phyloP scores from a whole-genome alignment of 2,113 vertebrate genomes.

The Bombycilla garrulus region DNA sequence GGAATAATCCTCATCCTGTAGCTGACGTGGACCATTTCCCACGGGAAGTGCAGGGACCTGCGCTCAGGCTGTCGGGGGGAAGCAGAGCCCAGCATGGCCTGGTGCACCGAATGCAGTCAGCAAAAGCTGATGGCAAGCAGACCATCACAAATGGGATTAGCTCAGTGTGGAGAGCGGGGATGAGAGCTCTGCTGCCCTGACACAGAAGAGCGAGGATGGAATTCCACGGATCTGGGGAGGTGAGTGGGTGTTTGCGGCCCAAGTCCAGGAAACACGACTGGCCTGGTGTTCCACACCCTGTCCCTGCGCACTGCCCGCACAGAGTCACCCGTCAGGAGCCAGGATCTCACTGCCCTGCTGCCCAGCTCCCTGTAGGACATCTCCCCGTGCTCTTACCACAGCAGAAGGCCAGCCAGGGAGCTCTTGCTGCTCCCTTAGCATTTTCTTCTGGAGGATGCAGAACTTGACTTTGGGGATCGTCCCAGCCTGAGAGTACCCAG shows the following conservation, averaged over 20 bases:
- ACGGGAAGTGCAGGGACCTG: fast-evolving
- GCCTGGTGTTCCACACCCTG: background rate
- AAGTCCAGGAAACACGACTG: fast-evolving
- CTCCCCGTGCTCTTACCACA: fast-evolving
- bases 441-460: background rate
- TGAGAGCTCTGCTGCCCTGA: background rate
- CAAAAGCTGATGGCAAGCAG: background rate
- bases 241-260: fast-evolving
- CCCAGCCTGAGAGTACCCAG: background rate
- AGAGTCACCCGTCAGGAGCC: background rate
- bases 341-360: background rate
- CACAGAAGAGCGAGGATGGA: fast-evolving
- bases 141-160: background rate
- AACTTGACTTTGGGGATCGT: background rate
- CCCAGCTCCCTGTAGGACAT: background rate
- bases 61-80: fast-evolving
- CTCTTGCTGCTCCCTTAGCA: background rate
- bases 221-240: fast-evolving
- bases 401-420: background rate
- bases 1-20: background rate
- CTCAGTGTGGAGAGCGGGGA: background rate
- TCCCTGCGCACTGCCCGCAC: background rate
- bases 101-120: background rate
- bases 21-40: fast-evolving
- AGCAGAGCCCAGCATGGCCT: background rate